Evolutionary conservation across 2,797 vertebrate species (phyloP).

Genomic region (Chloroceryle amazona): DNA sequence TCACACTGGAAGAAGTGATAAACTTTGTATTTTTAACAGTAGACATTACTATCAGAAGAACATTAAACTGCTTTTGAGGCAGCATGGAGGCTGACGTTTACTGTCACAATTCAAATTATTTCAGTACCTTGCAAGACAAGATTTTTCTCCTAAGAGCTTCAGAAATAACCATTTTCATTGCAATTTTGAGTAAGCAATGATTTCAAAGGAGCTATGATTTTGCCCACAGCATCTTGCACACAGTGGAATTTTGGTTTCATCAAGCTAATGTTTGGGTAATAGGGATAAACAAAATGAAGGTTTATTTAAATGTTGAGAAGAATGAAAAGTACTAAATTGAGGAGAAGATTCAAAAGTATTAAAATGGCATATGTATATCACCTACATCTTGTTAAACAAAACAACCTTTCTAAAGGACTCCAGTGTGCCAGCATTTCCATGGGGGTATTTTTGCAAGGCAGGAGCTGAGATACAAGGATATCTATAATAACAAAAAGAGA

Average conservation of each 20-base stretch:
- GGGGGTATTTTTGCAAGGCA: neutral
- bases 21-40: neutral
- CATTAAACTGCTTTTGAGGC: neutral
- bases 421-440: neutral
- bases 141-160: neutral
- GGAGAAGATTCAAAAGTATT: neutral
- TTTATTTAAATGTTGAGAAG: neutral
- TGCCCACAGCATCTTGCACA: neutral
- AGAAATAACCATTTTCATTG: neutral
- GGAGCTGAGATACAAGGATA: neutral
- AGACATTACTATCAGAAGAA: slow-evolving; percentile 1
- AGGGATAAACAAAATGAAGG: neutral
- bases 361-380: neutral
- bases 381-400: neutral
- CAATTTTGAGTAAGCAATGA: neutral
- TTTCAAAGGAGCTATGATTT: neutral
- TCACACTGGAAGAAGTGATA: neutral
- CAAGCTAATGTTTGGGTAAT: neutral
- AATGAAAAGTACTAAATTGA: neutral
- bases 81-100: neutral
- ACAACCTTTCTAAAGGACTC: neutral
- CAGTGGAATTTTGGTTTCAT: neutral
- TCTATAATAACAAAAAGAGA: neutral
- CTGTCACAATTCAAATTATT: neutral
- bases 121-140: neutral